phyloP scores from a whole-genome alignment of 1,140 invertebrate species.

The Chlorops oryzae region DNA sequence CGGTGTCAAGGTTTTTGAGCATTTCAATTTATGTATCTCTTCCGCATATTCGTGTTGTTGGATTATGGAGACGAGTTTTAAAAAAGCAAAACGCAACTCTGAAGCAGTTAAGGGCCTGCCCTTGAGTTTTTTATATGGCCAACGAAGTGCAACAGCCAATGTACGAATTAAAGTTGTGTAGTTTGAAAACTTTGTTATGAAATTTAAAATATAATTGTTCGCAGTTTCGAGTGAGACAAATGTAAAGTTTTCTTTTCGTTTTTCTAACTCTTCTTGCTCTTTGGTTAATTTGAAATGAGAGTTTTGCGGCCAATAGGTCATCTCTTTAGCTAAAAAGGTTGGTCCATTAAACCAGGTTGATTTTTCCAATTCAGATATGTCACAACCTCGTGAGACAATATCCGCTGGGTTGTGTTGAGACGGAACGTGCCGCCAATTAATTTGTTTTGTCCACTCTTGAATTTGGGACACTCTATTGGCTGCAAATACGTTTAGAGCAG shows the following conservation, averaged over 20 bases:
- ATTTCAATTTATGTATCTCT: slow-evolving; percentile 4
- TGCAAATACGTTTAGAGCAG: slow-evolving; percentile 23
- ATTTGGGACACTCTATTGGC: slow-evolving; percentile 29
- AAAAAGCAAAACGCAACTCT: too few relatives aligned
- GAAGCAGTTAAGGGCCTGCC: too few relatives aligned
- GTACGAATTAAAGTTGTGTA: too few relatives aligned
- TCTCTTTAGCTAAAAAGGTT: not conserved
- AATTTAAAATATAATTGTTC: too few relatives aligned
- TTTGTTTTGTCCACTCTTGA: slow-evolving; percentile 14
- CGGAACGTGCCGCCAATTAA: slow-evolving; percentile 26
- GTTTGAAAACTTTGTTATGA: too few relatives aligned
- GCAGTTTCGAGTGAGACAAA: too few relatives aligned
- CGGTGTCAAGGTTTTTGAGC: not conserved
- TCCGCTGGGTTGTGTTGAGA: slow-evolving; percentile 26
- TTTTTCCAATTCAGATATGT: not conserved
- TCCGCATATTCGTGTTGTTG: slow-evolving; percentile 3
- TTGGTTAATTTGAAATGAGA: not conserved
- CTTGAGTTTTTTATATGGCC: too few relatives aligned
- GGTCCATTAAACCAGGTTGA: not conserved
- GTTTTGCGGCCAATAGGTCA: not conserved
- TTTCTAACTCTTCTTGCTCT: too few relatives aligned
- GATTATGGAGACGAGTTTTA: not conserved
- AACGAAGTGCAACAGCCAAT: too few relatives aligned
- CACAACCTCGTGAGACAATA: slow-evolving; percentile 11
- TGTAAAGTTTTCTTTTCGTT: too few relatives aligned